Base-by-base conservation (phyloP, 1,140 invertebrate species). In the Zophobas atratus region DNA sequence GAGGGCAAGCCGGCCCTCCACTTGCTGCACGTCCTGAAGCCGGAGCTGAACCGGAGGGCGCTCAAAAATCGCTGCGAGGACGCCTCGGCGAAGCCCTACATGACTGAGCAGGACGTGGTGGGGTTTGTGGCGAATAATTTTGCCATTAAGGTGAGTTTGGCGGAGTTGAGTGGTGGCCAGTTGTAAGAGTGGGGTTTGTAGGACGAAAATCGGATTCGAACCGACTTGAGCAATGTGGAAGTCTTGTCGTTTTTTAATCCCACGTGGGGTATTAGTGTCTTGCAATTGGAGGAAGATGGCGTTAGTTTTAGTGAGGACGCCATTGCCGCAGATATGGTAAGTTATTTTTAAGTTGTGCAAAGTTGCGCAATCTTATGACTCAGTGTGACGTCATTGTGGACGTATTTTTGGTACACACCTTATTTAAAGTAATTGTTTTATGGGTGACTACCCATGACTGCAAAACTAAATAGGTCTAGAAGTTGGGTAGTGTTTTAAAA, bases 221-320 rank as follows among this genome's bases (percentile, higher is more conserved):
- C 87, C 35, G 91, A 92, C 82, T 84, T 93, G 2, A 86, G 91
- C 70, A 93, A 92, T 81, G 88, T 92, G 39, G 89, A 93, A 82
- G 88, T 94, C n/a, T 85, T 94, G 8, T 88, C 92, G 6, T 88
- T 91, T n/a, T 88, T 90, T 56, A 94, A 94, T 86, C 91, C 92
- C 0, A 88, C 91, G 77, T 94, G 93, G 93, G 91, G 90, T 6
- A 88, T 94, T 5, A 87, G 88, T 80, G 85, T 92, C 1, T 85
- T 92, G 34, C 88, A 91, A 75, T 82, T 87, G 53, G 85, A 87
- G 34, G 82, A 85, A 41, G 81, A 85, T 70, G 75, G 77, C 53
- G 84, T 81, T 63, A 80, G 77, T 3, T 79, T 83, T 6, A 56
- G 46, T 6, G 80, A 81, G 60, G 70, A 76, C 1, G 84, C 87